Conservation (phyloP, 2,888 invertebrate species). For the Campopleginae sp. region DNA sequence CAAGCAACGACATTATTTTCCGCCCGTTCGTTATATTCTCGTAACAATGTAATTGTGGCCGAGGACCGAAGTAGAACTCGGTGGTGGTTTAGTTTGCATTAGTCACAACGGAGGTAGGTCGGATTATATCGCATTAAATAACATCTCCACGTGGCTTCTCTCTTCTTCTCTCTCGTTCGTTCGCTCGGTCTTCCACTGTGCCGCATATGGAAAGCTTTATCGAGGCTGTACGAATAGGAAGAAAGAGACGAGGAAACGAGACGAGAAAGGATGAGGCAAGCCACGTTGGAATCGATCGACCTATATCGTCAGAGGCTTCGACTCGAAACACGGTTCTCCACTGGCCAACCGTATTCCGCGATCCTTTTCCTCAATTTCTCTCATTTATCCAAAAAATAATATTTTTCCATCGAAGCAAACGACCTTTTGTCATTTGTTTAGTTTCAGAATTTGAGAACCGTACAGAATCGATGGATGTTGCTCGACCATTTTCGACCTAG, state of each 20-base stretch:
- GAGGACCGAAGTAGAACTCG: not conserved
- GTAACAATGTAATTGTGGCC: not conserved
- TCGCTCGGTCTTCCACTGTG: not conserved
- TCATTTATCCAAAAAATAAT: too few species aligned
- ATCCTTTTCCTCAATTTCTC: not conserved
- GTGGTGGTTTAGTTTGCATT: slow-evolving; percentile 1
- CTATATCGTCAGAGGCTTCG: slow-evolving; percentile 59
- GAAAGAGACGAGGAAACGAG: slow-evolving; percentile 35
- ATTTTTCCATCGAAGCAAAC: not conserved
- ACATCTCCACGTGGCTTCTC: slow-evolving; percentile 53
- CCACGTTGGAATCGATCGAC: slow-evolving; percentile 66
- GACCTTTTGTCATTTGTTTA: too few species aligned
- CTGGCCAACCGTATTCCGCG: not conserved
- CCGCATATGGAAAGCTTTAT: not conserved
- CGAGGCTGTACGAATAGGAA: not conserved
- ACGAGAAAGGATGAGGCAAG: slow-evolving; percentile 48
- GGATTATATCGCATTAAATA: slow-evolving; percentile 48
- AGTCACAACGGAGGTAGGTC: slow-evolving; percentile 19
- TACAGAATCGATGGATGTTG: not conserved
- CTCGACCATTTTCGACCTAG: not conserved
- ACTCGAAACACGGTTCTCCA: slow-evolving; percentile 12
- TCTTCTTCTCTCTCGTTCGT: not conserved
- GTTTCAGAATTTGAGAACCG: not conserved
- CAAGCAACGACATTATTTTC: not conserved
- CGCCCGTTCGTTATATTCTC: not conserved